phyloP scores from a whole-genome alignment of 2,888 invertebrate species.

The Rhamphomyia laevipes region DNA sequence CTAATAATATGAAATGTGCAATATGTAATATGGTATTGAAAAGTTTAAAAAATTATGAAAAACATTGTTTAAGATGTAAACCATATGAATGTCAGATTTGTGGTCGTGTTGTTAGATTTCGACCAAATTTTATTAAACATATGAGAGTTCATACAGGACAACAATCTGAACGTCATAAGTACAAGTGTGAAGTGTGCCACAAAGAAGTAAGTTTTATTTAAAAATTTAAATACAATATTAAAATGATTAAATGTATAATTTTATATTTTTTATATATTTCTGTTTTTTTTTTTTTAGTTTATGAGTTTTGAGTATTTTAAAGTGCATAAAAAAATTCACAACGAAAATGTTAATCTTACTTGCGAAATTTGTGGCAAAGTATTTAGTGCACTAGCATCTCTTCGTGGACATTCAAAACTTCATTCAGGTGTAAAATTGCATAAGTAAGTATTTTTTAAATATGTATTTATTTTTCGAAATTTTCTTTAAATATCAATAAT shows the following conservation, averaged over 20 bases:
- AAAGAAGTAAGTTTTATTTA: constrained; percentile 29
- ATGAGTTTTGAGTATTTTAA: constrained; percentile 43
- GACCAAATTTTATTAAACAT: constrained; percentile 37
- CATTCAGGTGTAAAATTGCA: constrained; percentile 37
- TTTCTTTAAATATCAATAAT: too few species aligned
- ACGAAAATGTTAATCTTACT: constrained; percentile 41
- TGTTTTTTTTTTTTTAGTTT: too few species aligned
- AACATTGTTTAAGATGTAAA: constrained; percentile 36
- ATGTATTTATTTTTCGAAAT: too few species aligned
- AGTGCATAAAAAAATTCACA: constrained; percentile 48
- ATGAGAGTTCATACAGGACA: constrained; percentile 38
- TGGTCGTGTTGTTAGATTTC: constrained; percentile 35
- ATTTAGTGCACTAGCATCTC: constrained; percentile 37
- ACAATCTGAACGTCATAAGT: constrained; percentile 38
- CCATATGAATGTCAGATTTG: constrained; percentile 38
- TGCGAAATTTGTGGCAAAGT: constrained; percentile 44
- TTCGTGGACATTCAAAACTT: constrained; percentile 35
- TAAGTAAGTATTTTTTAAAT: constrained; percentile 25
- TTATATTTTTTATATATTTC: too few species aligned
- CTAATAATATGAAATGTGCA: constrained; percentile 37
- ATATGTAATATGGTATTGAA: constrained; percentile 37
- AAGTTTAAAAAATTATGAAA: constrained; percentile 36
- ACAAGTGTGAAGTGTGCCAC: constrained; percentile 43
- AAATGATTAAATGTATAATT: too few species aligned
- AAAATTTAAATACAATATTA: too few species aligned